Evolutionary conservation across 2,797 vertebrate species (phyloP).

Genomic region (Betta splendens): DNA sequence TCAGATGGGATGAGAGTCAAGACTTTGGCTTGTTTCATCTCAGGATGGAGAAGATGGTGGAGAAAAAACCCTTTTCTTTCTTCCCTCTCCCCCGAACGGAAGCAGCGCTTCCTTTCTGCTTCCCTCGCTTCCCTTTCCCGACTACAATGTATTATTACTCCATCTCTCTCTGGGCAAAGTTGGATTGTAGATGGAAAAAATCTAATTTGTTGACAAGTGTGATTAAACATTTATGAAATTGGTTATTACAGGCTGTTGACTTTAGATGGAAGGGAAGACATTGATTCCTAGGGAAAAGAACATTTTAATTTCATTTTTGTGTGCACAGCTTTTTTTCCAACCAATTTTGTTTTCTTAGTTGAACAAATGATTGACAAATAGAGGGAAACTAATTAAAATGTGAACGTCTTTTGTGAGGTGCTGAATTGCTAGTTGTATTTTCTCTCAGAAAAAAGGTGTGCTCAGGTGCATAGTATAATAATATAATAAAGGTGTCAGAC

Average conservation of each 20-base stretch:
- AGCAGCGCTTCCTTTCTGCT: conserved; percentile 2
- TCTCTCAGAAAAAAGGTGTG: not conserved
- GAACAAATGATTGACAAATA: conserved; percentile 1
- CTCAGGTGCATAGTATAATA: not conserved
- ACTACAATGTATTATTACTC: conserved; percentile 9
- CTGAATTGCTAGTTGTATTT: not conserved
- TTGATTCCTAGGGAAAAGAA: not conserved
- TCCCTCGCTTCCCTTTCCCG: not conserved
- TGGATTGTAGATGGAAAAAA: conserved; percentile 28
- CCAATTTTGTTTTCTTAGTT: not conserved
- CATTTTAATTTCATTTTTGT: not conserved
- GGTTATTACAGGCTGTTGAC: conserved; percentile 13
- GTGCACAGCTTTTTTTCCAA: not conserved
- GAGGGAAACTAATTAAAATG: not conserved
- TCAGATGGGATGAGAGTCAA: conserved; percentile 32
- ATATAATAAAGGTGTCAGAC: not conserved
- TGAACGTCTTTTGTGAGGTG: not conserved
- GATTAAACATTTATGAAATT: conserved; percentile 42
- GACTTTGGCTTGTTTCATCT: too few relatives aligned
- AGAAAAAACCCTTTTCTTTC: not conserved
- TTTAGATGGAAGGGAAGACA: conserved; percentile 16
- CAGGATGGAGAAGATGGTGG: not conserved
- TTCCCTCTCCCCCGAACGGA: not conserved
- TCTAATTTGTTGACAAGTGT: conserved; percentile 36
- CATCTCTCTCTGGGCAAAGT: conserved; percentile 10